These are phyloP conservation scores for Micromesistius poutassou DNA, from an alignment of 2,797 vertebrate species.

Conservation along the genomic window DNA sequence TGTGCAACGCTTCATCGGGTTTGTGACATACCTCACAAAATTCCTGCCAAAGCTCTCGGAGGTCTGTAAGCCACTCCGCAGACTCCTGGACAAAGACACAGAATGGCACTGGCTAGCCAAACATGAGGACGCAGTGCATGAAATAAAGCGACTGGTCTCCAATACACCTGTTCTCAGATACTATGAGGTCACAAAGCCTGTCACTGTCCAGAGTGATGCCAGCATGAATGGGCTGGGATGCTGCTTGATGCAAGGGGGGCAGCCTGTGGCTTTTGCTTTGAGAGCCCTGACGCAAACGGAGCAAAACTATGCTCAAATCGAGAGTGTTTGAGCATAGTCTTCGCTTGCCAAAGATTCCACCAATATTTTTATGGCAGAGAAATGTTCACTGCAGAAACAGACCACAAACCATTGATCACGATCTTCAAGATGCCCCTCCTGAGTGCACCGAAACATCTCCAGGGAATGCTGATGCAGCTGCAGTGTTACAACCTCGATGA, in stretches of 20 bases:
- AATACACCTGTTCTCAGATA: neutral
- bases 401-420: conserved; percentile 6
- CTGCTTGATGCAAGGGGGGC: neutral
- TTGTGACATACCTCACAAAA: too few species aligned
- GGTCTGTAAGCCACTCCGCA: too few species aligned
- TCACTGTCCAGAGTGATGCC: neutral
- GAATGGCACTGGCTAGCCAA: too few species aligned
- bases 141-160: too few species aligned
- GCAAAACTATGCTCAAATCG: conserved; percentile 5
- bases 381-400: conserved; percentile 12
- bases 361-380: conserved; percentile 15
- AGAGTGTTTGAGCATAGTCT: neutral
- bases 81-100: too few species aligned
- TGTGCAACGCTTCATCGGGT: too few species aligned
- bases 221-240: neutral
- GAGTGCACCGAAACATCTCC: conserved; percentile 17
- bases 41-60: too few species aligned
- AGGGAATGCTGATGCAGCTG: conserved; percentile 26
- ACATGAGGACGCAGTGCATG: too few species aligned
- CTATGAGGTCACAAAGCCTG: neutral
- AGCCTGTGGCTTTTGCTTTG: neutral
- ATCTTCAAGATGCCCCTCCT: conserved; percentile 26
- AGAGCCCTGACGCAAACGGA: conserved; percentile 12
- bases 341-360: neutral
- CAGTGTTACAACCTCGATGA: neutral